A percentile compares a stretch with the other conserved stretches of the same genome.
Conservation (phyloP, 2,888 invertebrate species). For the Lochmaea capreae region DNA sequence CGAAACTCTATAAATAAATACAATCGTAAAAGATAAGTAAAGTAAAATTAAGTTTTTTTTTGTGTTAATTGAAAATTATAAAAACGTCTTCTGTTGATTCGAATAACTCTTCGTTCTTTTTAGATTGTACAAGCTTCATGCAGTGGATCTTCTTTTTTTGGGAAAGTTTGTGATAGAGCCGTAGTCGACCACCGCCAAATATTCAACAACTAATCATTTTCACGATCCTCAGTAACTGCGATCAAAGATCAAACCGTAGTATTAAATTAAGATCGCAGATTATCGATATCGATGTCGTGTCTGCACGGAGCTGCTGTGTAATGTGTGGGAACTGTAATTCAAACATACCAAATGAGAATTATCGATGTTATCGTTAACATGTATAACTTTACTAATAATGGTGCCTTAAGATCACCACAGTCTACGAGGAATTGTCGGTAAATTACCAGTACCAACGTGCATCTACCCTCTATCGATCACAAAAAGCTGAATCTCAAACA, state of each 20-base stretch:
- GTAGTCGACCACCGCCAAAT: slow-evolving; percentile 31
- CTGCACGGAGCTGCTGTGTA: slow-evolving; percentile 49
- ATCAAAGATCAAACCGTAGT: slow-evolving; percentile 34
- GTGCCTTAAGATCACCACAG: slow-evolving; percentile 40
- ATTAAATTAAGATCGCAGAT: slow-evolving; percentile 49
- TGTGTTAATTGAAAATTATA: too few relatives aligned
- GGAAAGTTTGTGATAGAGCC: not conserved
- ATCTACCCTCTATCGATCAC: too few relatives aligned
- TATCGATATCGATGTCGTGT: slow-evolving; percentile 48
- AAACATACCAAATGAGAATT: slow-evolving; percentile 50
- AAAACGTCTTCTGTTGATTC: too few relatives aligned
- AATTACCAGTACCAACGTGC: not conserved
- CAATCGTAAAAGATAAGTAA: slow-evolving; percentile 9
- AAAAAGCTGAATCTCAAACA: too few relatives aligned
- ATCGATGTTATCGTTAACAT: slow-evolving; percentile 49
- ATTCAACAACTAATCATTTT: slow-evolving; percentile 25
- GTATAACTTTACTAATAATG: slow-evolving; percentile 49
- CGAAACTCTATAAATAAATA: not conserved
- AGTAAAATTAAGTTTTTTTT: not conserved
- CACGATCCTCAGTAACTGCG: slow-evolving; percentile 37
- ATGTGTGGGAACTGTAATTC: slow-evolving; percentile 51
- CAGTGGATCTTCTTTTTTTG: not conserved
- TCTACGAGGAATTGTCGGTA: not conserved
- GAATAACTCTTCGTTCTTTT: too few relatives aligned
- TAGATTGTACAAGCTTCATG: too few relatives aligned